A percentile compares a stretch with the other conserved stretches of the same genome.
phyloP scores from a whole-genome alignment of 1,140 invertebrate genomes.

The Parapsyche elsis region DNA sequence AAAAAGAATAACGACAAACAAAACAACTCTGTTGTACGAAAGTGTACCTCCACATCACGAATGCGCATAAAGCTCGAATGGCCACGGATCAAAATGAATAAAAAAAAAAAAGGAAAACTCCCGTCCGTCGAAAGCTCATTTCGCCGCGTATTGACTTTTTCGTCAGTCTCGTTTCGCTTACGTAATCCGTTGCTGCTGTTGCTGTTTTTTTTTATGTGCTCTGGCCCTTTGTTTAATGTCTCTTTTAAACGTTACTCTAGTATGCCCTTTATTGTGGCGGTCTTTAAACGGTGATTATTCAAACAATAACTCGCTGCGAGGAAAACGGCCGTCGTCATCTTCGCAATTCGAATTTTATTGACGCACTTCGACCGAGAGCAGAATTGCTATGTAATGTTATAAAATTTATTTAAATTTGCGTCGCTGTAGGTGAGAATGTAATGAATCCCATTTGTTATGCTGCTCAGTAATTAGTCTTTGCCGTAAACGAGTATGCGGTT shows the following conservation, averaged over 20 bases:
- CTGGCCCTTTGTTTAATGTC: constrained; percentile 31
- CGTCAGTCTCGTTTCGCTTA: constrained; percentile 20
- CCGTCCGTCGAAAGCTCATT: constrained; percentile 36
- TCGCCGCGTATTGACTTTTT: constrained; percentile 42
- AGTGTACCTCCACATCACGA: no score
- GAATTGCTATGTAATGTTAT: no score
- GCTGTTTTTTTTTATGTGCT: neutral
- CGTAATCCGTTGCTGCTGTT: constrained; percentile 23
- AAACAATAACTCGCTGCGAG: neutral
- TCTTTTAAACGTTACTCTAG: constrained; percentile 19
- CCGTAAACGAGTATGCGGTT: no score
- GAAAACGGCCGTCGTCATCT: no score
- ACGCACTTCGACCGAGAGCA: no score
- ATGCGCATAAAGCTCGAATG: neutral
- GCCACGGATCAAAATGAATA: neutral
- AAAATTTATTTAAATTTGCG: no score
- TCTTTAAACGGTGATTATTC: constrained; percentile 13
- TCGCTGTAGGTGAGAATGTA: no score
- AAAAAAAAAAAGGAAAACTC: constrained; percentile 21
- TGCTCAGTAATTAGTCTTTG: no score
- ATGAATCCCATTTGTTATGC: no score
- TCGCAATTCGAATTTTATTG: no score
- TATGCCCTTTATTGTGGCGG: neutral
- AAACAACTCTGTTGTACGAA: neutral
- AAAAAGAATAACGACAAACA: constrained; percentile 1